Conservation (phyloP, 35 echinoderm and acorn worm species). For the Patiria miniata region DNA sequence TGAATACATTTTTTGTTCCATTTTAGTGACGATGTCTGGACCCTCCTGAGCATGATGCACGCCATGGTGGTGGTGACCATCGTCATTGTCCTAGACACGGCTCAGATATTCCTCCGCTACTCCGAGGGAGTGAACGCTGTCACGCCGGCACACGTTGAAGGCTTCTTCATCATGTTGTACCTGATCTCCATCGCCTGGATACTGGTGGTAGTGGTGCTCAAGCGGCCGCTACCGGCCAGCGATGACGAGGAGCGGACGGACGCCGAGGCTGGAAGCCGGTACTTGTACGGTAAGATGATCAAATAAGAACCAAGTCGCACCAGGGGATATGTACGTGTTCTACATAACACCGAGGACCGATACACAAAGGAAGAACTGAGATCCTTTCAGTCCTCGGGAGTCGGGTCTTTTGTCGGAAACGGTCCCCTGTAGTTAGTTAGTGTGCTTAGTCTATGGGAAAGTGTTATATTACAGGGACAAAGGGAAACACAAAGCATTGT, state of each 20-base stretch:
- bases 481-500: too few relatives aligned
- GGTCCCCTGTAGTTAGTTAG: too few relatives aligned
- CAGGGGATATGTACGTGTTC: too few relatives aligned
- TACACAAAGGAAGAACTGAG: too few relatives aligned
- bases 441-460: too few relatives aligned
- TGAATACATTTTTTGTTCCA: too few relatives aligned
- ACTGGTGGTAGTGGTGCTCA: slow-evolving; percentile 80
- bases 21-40: slow-evolving; percentile 84
- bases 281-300: slow-evolving; percentile 72
- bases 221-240: slow-evolving; percentile 73
- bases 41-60: slow-evolving; percentile 70
- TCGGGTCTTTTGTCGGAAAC: too few relatives aligned
- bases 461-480: too few relatives aligned
- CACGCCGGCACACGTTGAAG: slow-evolving; percentile 70
- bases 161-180: slow-evolving; percentile 86
- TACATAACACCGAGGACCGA: too few relatives aligned
- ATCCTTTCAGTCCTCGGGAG: too few relatives aligned
- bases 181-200: slow-evolving; percentile 80
- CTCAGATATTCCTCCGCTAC: slow-evolving; percentile 82
- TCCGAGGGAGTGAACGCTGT: slow-evolving; percentile 59
- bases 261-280: slow-evolving; percentile 63
- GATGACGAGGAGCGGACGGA: slow-evolving; percentile 84
- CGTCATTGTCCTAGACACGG: slow-evolving; percentile 81
- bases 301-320: background rate
- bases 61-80: slow-evolving; percentile 83